Percentiles rank a stretch among this genome's conserved stretches.
These are phyloP conservation scores for Herpetotheres cachinnans DNA, from an alignment of 2,113 vertebrate genomes.

Conservation along the genomic window DNA sequence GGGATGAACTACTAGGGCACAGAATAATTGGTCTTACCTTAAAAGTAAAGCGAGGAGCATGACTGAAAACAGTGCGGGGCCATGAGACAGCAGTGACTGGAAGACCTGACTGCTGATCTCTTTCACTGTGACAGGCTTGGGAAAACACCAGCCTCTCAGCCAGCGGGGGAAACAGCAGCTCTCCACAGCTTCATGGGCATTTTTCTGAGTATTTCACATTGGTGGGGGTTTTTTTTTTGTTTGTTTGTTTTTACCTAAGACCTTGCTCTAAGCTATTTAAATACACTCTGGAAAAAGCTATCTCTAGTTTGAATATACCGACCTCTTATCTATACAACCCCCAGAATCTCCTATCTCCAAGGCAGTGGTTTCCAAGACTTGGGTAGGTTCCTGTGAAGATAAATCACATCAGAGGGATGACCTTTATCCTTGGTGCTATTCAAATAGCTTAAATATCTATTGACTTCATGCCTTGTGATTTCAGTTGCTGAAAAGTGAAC, in stretches of 20 bases:
- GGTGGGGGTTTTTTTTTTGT: neutral
- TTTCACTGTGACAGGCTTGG: neutral
- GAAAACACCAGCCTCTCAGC: neutral
- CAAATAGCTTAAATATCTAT: constrained; percentile 48
- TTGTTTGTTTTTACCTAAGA: neutral
- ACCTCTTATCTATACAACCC: constrained; percentile 66
- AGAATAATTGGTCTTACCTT: neutral
- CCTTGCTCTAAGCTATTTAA: constrained; percentile 26
- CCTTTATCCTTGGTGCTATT: constrained; percentile 41
- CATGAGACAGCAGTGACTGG: neutral
- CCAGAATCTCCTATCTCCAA: constrained; percentile 67
- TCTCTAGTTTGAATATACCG: constrained; percentile 65
- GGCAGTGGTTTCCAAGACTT: constrained; percentile 58
- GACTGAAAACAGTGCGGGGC: neutral
- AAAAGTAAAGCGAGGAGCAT: neutral
- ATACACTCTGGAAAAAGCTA: constrained; percentile 53
- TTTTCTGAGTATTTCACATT: neutral
- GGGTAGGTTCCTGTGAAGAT: constrained; percentile 67
- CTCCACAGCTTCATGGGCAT: neutral
- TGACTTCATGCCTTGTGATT: constrained; percentile 29
- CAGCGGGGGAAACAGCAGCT: neutral
- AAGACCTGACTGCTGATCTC: neutral
- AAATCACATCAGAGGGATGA: constrained; percentile 60
- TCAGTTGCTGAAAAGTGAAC: constrained; percentile 20
- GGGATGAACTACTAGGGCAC: neutral